Evolutionary conservation across 2,113 vertebrate genomes (phyloP).

Genomic region (Tragelaphus buxtoni): DNA sequence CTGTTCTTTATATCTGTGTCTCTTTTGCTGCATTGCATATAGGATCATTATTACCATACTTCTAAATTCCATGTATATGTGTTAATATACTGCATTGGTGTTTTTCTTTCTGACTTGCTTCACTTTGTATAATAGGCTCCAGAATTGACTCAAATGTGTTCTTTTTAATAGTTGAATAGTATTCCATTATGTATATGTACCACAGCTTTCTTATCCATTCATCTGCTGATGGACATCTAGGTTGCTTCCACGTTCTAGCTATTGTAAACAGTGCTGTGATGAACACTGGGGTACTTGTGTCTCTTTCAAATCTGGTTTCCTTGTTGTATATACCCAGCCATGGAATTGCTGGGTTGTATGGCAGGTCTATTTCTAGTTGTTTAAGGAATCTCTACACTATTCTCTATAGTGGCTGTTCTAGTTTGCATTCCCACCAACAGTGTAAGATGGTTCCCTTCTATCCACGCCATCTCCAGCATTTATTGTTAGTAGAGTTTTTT

Average conservation of each 20-base stretch:
- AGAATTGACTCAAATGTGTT: not conserved
- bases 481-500: not conserved
- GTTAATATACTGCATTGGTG: not conserved
- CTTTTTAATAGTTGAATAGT: not conserved
- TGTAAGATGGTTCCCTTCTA: not conserved
- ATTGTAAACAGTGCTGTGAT: not conserved
- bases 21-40: not conserved
- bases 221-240: fast-evolving
- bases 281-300: not conserved
- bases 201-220: not conserved
- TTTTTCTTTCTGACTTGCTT: not conserved
- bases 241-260: not conserved
- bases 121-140: not conserved
- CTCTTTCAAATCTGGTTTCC: not conserved
- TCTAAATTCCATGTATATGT: not conserved
- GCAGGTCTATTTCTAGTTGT: not conserved
- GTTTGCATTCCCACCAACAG: not conserved
- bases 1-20: not conserved
- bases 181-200: not conserved
- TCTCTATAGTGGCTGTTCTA: not conserved
- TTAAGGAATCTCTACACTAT: not conserved
- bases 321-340: not conserved
- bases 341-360: not conserved
- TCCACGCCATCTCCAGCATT: not conserved
- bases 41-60: not conserved